A percentile compares a stretch with the other conserved stretches of the same genome.
Evolutionary conservation across 2,797 vertebrate species (phyloP).

Genomic region (Tapirus indicus): DNA sequence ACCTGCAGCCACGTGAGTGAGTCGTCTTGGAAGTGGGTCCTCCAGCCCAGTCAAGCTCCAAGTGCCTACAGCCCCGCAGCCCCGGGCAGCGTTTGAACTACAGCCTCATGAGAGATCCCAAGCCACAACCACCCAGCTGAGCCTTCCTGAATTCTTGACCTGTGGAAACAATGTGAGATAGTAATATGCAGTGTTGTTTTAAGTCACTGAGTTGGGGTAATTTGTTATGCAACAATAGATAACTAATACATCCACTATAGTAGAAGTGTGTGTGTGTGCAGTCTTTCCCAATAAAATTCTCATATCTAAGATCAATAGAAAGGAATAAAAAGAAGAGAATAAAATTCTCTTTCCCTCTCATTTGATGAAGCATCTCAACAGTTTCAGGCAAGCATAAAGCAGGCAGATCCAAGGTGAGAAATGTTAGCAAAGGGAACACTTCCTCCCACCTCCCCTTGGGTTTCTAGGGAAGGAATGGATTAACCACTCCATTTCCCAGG

Average conservation of each 20-base stretch:
- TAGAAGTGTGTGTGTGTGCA: background rate
- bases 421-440: background rate
- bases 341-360: background rate
- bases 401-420: background rate
- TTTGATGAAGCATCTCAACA: background rate
- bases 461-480: background rate
- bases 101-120: background rate
- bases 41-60: background rate
- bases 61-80: background rate
- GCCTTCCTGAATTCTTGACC: background rate
- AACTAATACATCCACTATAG: background rate
- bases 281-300: background rate
- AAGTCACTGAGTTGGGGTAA: background rate
- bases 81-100: background rate
- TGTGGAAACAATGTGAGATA: background rate
- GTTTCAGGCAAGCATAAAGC: background rate
- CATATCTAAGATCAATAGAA: background rate
- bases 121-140: background rate
- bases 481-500: background rate
- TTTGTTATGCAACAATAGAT: background rate
- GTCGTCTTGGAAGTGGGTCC: background rate
- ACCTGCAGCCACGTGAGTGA: rapidly evolving
- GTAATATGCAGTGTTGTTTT: background rate
- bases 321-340: background rate
- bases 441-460: background rate